Evolutionary conservation across 1,140 invertebrate genomes (phyloP), one percentile per base, ranked within the genome.

Genomic region (Drosophila nasuta): DNA sequence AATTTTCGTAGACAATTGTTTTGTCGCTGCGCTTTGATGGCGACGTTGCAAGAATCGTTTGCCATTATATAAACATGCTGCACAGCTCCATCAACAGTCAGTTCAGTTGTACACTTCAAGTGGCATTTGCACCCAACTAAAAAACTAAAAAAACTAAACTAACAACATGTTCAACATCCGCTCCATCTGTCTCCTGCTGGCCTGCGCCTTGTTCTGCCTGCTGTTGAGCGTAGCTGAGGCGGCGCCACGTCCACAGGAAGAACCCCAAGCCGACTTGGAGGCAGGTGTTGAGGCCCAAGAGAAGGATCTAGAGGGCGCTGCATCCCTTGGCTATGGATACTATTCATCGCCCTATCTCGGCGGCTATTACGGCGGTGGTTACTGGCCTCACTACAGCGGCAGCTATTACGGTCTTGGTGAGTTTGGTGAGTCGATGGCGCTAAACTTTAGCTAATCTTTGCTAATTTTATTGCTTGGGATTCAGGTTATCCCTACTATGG

Each of bases 401-500:
- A 69, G 83, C 20, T 91, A 90, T 58, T 90, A 90, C 38, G 79
- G 86, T 45, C 58, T 88, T 35, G 85, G 85, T 89, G 70, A 85
- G 75, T 81, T 67, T 10, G 51, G 63, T 65, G 63, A 65, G 63
- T 65, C 4, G 0, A n/a, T 1, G 8, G 25, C 0, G n/a, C 3
- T 15, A 35, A 33, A 5, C n/a, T 25, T 15, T 10, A 1, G 5
- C 11, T 52, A 46, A 17, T 41, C n/a, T 41, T 0, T 38, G 63
- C 1, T 52, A 33, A 48, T 43, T 17, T 3, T 48, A 0, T 62
- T 10, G 3, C 0, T 33, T 64, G 5, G 65, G 7, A 28, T 11
- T n/a, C 28, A 91, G 90, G 90, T 46, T 91, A 91, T 81, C 90
- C 90, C 17, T 91, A 91, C 69, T 91, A 92, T n/a, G 82, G 82